Base-by-base conservation (phyloP, 2,888 invertebrate genomes). In the Syrphus vitripennis region DNA sequence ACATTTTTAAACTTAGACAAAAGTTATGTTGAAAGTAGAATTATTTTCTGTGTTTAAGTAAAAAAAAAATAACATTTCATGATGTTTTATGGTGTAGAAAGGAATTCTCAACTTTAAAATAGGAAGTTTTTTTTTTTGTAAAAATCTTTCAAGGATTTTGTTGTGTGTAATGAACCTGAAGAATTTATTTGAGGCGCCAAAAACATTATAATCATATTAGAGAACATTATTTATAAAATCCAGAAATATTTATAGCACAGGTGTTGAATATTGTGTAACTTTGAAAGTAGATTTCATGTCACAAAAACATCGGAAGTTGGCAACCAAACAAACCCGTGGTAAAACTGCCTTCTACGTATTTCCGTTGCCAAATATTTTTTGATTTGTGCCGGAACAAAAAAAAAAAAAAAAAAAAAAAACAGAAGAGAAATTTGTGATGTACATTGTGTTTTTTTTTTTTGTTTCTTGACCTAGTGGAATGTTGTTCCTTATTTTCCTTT, bases 281-380 rank as follows among this genome's bases (percentile, higher is more conserved):
- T 65, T 65, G 65, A 65, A 65, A 65, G 65, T 65, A 19, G 45
- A 45, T 29, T 65, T 65, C 26, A 31, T 65, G 19, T 45, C 45
- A 45, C 16, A 45, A 45, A 19, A 65, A 16, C 45, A 12, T 45
- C 65, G 65, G 65, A 65, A 65, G 45, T 65, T 65, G 65, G 65
- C 65, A 65, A 31, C 65, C 29, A 45, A 65, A 65, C 45, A 29
- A 16, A 34, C 34, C 57, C 2, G n/a, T 40, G 61, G 61, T 40
- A 26, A 21, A 61, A 65, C 65, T 65, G 65, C 65, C 65, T 45
- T 65, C 65, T 19, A 19, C 6, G 26, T 42, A 65, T 65, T 65
- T 65, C 65, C 65, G 45, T 65, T 65, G 65, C 65, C 65, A 65
- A 65, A 65, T 65, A 31, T 45, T 65, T 29, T 65, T 65, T 63